Evolutionary conservation across 1,140 invertebrate genomes (phyloP), one percentile per base, ranked within the genome.

Genomic region (Drosophila orosa): DNA sequence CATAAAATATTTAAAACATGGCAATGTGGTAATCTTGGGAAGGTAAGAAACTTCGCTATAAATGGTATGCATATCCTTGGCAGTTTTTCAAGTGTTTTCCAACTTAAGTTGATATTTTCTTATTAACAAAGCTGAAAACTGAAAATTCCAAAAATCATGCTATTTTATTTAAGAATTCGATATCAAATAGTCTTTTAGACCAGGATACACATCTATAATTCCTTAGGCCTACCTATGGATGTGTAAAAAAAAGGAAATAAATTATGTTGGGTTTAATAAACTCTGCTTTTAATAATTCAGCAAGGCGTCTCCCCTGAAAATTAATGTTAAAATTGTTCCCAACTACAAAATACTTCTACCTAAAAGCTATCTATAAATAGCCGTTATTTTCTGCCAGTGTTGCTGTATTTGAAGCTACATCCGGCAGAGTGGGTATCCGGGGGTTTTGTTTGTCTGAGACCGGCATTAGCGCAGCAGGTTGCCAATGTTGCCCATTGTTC

Each of bases 381-480:
- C 17, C 25, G 7, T 0, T 0, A 0, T n/a, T 59, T 22, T 22
- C 15, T 29, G 1, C 50, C 10, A 6, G 25, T 40, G 66, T 7
- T 37, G 19, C 6, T 73, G 35, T 54, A 48, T 50, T 12, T 17
- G 25, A 19, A n/a, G 48, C 10, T 22, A 17, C 17, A 8, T 35
- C 50, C 13, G 31, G n/a, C 33, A 25, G 25, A n/a, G 25, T n/a
- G 37, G 24, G 37, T 7, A 25, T n/a, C 19, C n/a, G 13, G 9
- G 25, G 55, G 56, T 54, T 80, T 73, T 80, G 81, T 85, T 86
- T 85, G 81, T 85, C 78, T 86, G 82, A 81, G 82, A 77, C 82
- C 60, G 82, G 82, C 81, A 86, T 81, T 81, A 85, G 82, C 81
- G 67, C 81, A 85, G 81, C 81, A 85, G 81, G 82, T 85, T 74